phyloP scores from a whole-genome alignment of 2,113 vertebrate species.

The Epinephelus cyanopodus region DNA sequence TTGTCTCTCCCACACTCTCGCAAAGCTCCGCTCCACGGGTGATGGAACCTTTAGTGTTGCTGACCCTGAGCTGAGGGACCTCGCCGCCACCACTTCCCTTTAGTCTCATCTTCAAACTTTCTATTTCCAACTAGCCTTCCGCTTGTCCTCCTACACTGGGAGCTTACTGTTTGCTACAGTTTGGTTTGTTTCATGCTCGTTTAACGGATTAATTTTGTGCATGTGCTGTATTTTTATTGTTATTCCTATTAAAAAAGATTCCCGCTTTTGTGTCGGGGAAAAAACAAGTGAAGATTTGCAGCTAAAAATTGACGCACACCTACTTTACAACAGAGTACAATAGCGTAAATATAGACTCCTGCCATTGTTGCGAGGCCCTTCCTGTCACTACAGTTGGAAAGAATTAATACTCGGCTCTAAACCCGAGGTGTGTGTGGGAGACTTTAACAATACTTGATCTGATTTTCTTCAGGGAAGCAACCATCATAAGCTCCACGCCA shows the following conservation, averaged over 20 bases:
- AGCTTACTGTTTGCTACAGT: not conserved
- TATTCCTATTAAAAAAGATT: conserved; percentile 4
- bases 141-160: conserved; percentile 20
- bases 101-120: conserved; percentile 48
- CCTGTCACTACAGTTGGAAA: conserved; percentile 50
- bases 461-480: conserved; percentile 64
- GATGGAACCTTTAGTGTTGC: conserved; percentile 21
- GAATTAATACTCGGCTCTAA: conserved; percentile 51
- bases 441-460: conserved; percentile 60
- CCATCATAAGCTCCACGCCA: conserved; percentile 16
- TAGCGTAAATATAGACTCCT: conserved; percentile 47
- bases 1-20: conserved; percentile 36
- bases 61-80: conserved; percentile 33
- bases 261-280: conserved; percentile 1
- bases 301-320: conserved; percentile 20
- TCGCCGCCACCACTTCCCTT: conserved; percentile 7
- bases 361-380: conserved; percentile 36
- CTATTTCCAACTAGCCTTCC: conserved; percentile 23
- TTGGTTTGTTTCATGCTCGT: not conserved
- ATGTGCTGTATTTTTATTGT: conserved; percentile 4
- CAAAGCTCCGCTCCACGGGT: conserved; percentile 16
- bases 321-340: conserved; percentile 34
- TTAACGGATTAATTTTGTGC: conserved; percentile 12
- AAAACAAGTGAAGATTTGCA: not conserved
- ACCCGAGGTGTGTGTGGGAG: conserved; percentile 58